Evolutionary conservation across 2,888 invertebrate species (phyloP).

Genomic region (Stenodema calcarata): DNA sequence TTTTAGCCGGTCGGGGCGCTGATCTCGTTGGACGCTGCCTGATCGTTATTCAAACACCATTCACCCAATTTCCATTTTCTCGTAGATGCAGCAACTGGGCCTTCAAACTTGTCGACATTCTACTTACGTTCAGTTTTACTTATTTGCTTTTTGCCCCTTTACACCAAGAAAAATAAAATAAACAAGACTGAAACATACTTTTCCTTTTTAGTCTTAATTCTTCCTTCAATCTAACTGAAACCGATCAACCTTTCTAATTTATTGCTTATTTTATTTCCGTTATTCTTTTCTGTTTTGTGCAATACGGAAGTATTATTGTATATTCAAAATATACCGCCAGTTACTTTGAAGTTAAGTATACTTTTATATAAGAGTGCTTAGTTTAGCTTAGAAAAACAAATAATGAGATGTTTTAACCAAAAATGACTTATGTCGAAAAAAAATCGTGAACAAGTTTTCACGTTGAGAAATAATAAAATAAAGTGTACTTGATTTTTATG

Average conservation of each 20-base stretch:
- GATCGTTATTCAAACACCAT: no score
- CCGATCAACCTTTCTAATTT: neutral
- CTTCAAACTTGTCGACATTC: neutral
- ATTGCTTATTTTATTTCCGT: neutral
- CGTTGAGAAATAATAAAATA: constrained; percentile 13
- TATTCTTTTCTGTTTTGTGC: constrained; percentile 14
- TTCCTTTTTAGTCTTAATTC: neutral
- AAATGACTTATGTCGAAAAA: constrained; percentile 8
- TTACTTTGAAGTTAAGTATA: constrained; percentile 40
- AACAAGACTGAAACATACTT: constrained; percentile 31
- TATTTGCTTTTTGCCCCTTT: neutral
- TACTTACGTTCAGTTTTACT: neutral
- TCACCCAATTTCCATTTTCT: neutral
- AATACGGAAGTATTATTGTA: constrained; percentile 42
- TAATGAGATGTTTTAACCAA: constrained; percentile 6
- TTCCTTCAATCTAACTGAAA: neutral
- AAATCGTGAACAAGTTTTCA: constrained; percentile 6
- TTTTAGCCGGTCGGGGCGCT: no score
- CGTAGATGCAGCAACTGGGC: neutral
- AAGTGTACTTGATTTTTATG: constrained; percentile 33
- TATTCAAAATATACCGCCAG: constrained; percentile 41
- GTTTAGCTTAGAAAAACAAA: constrained; percentile 17
- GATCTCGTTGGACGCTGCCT: no score
- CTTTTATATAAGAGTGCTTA: constrained; percentile 45
- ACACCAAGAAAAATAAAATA: neutral